phyloP scores from a whole-genome alignment of 2,888 invertebrate species.

The Mamestra brassicae region DNA sequence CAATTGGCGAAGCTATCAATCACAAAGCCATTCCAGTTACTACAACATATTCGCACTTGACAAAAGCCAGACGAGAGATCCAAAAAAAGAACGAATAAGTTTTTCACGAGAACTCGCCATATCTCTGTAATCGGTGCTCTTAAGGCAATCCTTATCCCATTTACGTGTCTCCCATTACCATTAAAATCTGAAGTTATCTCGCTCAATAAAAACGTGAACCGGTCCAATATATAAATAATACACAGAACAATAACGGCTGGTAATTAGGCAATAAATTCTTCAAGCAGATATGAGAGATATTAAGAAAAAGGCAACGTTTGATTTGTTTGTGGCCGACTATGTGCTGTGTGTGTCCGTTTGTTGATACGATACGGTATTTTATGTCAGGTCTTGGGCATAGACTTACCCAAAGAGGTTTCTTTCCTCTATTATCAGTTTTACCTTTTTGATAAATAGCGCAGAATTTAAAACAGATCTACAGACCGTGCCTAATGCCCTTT shows the following conservation, averaged over 20 bases:
- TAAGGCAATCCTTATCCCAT: slow-evolving; percentile 71
- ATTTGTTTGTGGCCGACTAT: slow-evolving; percentile 66
- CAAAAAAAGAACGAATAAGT: slow-evolving; percentile 53
- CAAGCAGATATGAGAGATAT: slow-evolving; percentile 76
- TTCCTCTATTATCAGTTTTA: too few species aligned
- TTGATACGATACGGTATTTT: slow-evolving; percentile 20
- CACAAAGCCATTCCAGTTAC: not conserved
- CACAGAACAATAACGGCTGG: slow-evolving; percentile 76
- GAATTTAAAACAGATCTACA: too few species aligned
- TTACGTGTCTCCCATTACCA: slow-evolving; percentile 75
- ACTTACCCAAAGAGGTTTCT: not conserved
- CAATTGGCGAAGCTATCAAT: slow-evolving; percentile 3
- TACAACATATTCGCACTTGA: slow-evolving; percentile 31
- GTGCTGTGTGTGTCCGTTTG: slow-evolving; percentile 64
- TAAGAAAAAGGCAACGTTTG: slow-evolving; percentile 63
- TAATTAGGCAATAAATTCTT: slow-evolving; percentile 82
- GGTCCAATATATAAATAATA: slow-evolving; percentile 75
- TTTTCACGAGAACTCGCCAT: slow-evolving; percentile 57
- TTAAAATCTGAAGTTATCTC: slow-evolving; percentile 78
- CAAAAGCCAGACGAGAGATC: slow-evolving; percentile 46
- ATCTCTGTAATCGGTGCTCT: slow-evolving; percentile 68
- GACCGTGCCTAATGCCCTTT: too few species aligned
- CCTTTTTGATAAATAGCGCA: too few species aligned
- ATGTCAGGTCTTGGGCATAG: not conserved
- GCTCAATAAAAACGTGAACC: slow-evolving; percentile 73